These are phyloP conservation scores for Nomada ferruginata DNA, from an alignment of 2,888 invertebrate genomes.

Conservation along the genomic window DNA sequence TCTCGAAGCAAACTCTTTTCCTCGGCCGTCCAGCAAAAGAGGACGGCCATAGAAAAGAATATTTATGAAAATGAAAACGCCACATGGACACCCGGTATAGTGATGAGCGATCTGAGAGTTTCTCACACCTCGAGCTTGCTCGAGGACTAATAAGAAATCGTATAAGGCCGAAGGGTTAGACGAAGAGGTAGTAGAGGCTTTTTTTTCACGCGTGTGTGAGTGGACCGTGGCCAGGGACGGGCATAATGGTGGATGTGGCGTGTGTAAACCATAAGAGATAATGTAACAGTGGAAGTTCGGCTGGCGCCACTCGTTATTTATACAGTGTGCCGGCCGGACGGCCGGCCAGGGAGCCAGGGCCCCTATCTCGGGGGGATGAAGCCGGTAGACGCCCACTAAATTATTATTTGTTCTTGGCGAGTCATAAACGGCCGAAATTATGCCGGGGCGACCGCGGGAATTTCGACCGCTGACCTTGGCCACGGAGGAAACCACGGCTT, in stretches of 20 bases:
- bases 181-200: slow-evolving; percentile 28
- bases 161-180: slow-evolving; percentile 58
- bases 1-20: no score
- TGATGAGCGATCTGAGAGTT: slow-evolving; percentile 44
- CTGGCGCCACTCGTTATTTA: slow-evolving; percentile 84
- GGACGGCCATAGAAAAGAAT: not conserved
- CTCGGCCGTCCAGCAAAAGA: no score
- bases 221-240: slow-evolving; percentile 39
- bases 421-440: slow-evolving; percentile 83
- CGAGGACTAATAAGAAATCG: slow-evolving; percentile 72
- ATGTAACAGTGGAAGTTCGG: slow-evolving; percentile 78
- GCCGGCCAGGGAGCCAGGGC: slow-evolving; percentile 49
- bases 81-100: slow-evolving; percentile 44
- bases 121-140: slow-evolving; percentile 50
- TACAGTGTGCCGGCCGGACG: slow-evolving; percentile 70
- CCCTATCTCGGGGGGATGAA: slow-evolving; percentile 62
- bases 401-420: slow-evolving; percentile 84
- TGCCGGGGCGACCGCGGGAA: slow-evolving; percentile 77
- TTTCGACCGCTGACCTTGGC: slow-evolving; percentile 70
- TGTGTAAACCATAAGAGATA: slow-evolving; percentile 75
- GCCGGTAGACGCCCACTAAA: slow-evolving; percentile 83
- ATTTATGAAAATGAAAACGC: not conserved
- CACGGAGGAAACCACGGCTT: slow-evolving; percentile 52
- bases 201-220: slow-evolving; percentile 45
- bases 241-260: slow-evolving; percentile 68